Evolutionary conservation across 2,888 invertebrate species (phyloP), one percentile per base, ranked within the genome.

Genomic region (Suillia variegata): DNA sequence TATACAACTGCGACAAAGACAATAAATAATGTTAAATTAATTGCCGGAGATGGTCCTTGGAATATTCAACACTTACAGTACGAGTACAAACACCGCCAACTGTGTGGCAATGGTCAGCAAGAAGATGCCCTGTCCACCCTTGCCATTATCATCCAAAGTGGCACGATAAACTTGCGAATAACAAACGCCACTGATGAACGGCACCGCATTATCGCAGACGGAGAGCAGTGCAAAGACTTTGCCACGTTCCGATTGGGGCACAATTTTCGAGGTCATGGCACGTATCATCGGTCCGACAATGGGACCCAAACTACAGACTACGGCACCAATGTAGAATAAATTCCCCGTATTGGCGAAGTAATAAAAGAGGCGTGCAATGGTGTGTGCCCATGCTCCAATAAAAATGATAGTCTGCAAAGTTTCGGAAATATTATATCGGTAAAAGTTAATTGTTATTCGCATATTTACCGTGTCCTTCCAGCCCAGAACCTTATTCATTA

Each of bases 181-280:
- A 42, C 90, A 81, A 1, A 89, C 84, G 0, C 91, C 88, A 3
- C 91, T 91, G 59, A 92, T 84, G 70, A 93, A 84, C 0, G 90
- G 91, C 38, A 91, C 88, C 0, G 91, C 90, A 74, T 91, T 92
- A 74, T 93, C 92, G 77, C 91, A 92, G 1, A 92, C 91, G 0
- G 92, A 87, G 6, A 93, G 82, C 63, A 93, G 84, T 0, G 92
- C 89, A 74, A 91, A 92, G 1, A 90, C 87, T 76, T 91, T 91
- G 85, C 93, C 93, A 82, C 91, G 85, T 75, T 93, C 93, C 34
- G 86, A 83, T 1, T 85, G 80, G 0, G 89, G 85, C 24, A 93
- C 86, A 21, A 91, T 84, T 82, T 93, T 93, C 0, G 93, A 93
- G 1, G 90, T 87, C 85, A 93, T 89, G 0, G 93, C 90, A n/a